A percentile compares a stretch with the other conserved stretches of the same genome.
These are phyloP conservation scores for Ascaphus truei DNA, from an alignment of 2,113 vertebrate genomes.

Conservation along the genomic window DNA sequence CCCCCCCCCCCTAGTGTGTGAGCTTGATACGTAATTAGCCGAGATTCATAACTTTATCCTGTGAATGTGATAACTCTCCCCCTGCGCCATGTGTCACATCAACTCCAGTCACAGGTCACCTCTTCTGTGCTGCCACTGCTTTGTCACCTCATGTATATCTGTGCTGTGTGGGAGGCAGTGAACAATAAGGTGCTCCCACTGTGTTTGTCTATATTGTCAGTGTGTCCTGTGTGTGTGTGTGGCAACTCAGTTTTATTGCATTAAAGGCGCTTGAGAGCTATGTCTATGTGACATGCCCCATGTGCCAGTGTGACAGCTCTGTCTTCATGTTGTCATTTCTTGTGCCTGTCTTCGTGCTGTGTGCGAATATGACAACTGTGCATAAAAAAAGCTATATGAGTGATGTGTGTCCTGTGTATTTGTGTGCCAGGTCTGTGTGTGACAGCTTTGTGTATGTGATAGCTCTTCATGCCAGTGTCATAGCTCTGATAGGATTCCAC, in stretches of 20 bases:
- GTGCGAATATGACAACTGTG: no score
- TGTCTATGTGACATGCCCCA: no score
- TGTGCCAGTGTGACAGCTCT: no score
- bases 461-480: no score
- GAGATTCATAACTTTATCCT: background rate
- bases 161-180: background rate
- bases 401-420: background rate
- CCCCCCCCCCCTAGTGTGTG: background rate
- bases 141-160: background rate
- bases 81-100: background rate
- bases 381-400: background rate
- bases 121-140: background rate
- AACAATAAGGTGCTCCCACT: background rate
- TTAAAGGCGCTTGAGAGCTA: no score
- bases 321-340: no score
- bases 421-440: no score
- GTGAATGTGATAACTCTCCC: slow-evolving; percentile 11
- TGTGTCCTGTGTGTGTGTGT: background rate
- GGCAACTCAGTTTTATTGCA: no score
- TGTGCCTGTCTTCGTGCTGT: no score
- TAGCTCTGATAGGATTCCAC: no score
- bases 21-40: background rate
- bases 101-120: background rate
- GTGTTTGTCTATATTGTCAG: background rate
- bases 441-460: no score